These are phyloP conservation scores for Lipotes vexillifer DNA, from an alignment of 2,113 vertebrate species.

Conservation along the genomic window DNA sequence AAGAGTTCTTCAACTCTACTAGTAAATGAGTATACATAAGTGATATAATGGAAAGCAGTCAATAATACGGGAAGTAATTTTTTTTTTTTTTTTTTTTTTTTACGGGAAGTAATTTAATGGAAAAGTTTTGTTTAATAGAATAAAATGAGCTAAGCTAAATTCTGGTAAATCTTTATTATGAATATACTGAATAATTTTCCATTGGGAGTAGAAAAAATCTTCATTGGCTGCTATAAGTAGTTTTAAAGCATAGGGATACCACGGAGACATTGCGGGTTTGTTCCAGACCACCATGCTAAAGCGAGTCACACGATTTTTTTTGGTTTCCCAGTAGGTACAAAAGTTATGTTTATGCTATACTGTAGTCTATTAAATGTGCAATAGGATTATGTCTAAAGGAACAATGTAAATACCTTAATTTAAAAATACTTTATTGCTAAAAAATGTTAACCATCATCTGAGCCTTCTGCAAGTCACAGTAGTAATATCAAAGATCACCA, in stretches of 20 bases:
- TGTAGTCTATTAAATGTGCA: neutral
- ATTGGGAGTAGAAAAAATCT: neutral
- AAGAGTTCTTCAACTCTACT: neutral
- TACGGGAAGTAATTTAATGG: neutral
- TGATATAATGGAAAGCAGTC: neutral
- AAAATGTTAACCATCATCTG: neutral
- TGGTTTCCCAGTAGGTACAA: too few relatives aligned
- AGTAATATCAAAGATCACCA: neutral
- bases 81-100: too few relatives aligned
- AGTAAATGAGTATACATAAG: neutral
- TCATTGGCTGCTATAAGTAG: neutral
- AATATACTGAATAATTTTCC: slow-evolving; percentile 23
- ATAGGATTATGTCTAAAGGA: neutral
- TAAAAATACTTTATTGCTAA: neutral
- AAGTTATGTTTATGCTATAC: too few relatives aligned
- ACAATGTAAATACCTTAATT: neutral
- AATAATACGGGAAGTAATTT: neutral
- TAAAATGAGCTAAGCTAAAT: slow-evolving; percentile 41
- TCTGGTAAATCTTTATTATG: slow-evolving; percentile 12
- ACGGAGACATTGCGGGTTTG: neutral
- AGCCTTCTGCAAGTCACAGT: neutral
- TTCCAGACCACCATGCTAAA: neutral
- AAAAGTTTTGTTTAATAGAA: slow-evolving; percentile 6
- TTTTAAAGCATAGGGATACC: neutral
- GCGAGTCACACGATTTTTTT: too few relatives aligned